Evolutionary conservation across 2,888 invertebrate species (phyloP).

Genomic region (Rotaria magnacalcarata): DNA sequence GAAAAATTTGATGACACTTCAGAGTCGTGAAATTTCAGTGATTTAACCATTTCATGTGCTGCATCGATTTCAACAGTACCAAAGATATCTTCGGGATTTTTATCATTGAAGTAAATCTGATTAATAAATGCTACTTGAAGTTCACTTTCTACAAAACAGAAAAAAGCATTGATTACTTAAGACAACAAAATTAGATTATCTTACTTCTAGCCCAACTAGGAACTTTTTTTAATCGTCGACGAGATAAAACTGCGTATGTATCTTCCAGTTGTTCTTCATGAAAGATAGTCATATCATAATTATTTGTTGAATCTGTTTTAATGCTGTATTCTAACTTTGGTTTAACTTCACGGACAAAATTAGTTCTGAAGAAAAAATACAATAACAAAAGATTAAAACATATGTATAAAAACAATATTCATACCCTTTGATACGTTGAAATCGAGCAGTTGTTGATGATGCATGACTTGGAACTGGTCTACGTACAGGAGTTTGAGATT

Average conservation of each 20-base stretch:
- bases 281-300: not conserved
- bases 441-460: not conserved
- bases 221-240: not conserved
- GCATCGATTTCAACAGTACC: not conserved
- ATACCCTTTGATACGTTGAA: not conserved
- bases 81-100: not conserved
- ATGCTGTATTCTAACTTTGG: not conserved
- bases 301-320: not conserved
- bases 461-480: too few relatives aligned
- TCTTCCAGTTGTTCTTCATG: not conserved
- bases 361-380: not conserved
- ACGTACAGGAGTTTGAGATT: not conserved
- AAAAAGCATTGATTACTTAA: too few relatives aligned
- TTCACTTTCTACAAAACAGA: not conserved
- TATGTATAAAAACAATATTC: not conserved
- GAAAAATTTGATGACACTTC: not conserved
- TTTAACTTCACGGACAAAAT: not conserved
- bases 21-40: not conserved
- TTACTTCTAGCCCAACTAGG: not conserved
- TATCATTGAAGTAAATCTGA: slow-evolving; percentile 2
- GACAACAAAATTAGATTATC: not conserved
- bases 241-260: not conserved
- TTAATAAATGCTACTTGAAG: not conserved
- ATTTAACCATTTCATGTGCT: not conserved
- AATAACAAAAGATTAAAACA: not conserved